These are phyloP conservation scores for Tenrec ecaudatus DNA, from an alignment of 2,113 vertebrate genomes.

Conservation along the genomic window DNA sequence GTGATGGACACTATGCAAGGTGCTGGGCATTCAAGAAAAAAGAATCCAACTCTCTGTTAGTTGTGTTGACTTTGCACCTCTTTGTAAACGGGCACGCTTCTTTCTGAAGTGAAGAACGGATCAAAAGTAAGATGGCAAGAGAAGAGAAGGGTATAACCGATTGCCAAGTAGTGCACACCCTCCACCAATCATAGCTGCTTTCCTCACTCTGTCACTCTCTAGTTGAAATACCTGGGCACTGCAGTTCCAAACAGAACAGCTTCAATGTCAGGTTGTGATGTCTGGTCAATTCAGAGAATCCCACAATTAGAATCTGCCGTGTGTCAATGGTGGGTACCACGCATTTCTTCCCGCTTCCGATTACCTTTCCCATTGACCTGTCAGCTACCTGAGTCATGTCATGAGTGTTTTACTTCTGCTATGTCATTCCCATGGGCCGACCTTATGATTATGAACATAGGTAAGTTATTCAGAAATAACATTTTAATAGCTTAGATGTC, in stretches of 20 bases:
- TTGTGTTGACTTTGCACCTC: background rate
- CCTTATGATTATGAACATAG: background rate
- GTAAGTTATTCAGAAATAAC: conserved; percentile 13
- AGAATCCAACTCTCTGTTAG: background rate
- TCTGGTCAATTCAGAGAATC: background rate
- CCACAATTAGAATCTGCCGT: background rate
- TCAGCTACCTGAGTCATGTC: background rate
- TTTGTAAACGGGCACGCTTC: background rate
- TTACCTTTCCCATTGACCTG: conserved; percentile 29
- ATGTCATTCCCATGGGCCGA: background rate
- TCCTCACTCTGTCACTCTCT: background rate
- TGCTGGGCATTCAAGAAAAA: background rate
- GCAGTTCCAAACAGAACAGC: background rate
- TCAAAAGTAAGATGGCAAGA: background rate
- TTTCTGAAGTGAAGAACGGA: background rate
- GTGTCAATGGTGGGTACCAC: background rate
- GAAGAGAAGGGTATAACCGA: background rate
- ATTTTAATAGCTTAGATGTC: background rate
- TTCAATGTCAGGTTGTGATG: background rate
- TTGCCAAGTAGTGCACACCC: too few relatives aligned
- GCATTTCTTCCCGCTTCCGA: background rate
- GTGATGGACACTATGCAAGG: background rate
- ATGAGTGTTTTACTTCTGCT: background rate
- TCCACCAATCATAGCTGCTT: background rate
- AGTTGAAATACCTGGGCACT: background rate